Base-by-base conservation (phyloP, 1,140 invertebrate genomes). In the Drosophila orena region DNA sequence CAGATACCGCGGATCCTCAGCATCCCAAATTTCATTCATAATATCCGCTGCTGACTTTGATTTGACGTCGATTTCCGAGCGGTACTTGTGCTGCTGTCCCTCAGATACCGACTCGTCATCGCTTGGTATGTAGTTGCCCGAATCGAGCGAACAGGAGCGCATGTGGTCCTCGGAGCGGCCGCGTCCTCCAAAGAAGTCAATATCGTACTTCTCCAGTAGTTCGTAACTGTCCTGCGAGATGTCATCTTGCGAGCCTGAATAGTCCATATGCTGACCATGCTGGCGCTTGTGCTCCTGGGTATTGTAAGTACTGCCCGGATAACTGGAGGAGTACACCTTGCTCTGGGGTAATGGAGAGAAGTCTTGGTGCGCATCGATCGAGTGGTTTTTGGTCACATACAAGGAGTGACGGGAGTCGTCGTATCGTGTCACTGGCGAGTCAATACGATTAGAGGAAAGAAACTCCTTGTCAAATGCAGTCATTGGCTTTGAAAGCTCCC, bases 141-240 rank as follows among this genome's bases (percentile, higher is more conserved):
- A 96, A 90, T 95, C 95, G 27, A 95, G 91, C 49, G 95, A 95
- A 81, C 95, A 95, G 24, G 95, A 95, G 71, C 95, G 93, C 44
- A 94, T 93, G 70, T 93, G 93, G 27, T 92, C 92, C 56, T 93
- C 92, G 4, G 90, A 90, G 6, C 86, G 80, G 5, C 80, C 73
- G 20, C 86, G 86, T 24, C 81, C 85, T 60, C 93, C 93, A 44
- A 93, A 94, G 66, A 93, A 93, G 79, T 95, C 95, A 86, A 95
- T 94, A 76, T 95, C 95, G 68, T 94, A 95, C 73, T 95, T 95
- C 91, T 97, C 96, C 43, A 97, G 93, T 14, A 97, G 91, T 85
- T 98, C 97, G 91, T 97, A 98, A 73, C 97, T 97, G 92, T 97
- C 97, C 91, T 97, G 97, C 11, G 96, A 97, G 4, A 97, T 93